These are phyloP conservation scores for Alosa alosa DNA, from an alignment of 2,113 vertebrate species.

Conservation along the genomic window DNA sequence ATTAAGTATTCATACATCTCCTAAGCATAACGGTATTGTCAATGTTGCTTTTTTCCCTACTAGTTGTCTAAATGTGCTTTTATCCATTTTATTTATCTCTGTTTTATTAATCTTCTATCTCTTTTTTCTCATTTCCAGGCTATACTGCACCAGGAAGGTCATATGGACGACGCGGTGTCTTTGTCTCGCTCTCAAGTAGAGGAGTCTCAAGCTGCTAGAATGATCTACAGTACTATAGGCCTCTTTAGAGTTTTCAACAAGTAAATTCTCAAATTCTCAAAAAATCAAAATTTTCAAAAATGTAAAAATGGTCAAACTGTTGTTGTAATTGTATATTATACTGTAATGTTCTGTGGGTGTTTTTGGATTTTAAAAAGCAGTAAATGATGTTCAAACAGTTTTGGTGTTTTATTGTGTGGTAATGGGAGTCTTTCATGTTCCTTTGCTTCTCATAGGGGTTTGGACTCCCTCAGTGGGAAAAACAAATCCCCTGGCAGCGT, in stretches of 20 bases:
- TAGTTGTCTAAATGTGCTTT: not conserved
- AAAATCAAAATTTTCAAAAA: not conserved
- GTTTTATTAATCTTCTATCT: too few species aligned
- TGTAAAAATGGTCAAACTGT: not conserved
- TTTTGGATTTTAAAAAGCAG: not conserved
- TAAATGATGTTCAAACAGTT: not conserved
- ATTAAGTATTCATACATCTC: not conserved
- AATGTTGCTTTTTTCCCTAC: not conserved
- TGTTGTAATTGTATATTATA: not conserved
- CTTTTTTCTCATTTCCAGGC: constrained; percentile 66
- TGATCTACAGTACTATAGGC: constrained; percentile 86
- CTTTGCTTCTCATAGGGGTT: constrained; percentile 64
- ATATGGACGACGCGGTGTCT: constrained; percentile 88
- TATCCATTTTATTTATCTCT: not conserved
- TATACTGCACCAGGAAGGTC: constrained; percentile 90
- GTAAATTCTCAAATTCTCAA: constrained; percentile 57
- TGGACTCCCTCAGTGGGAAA: constrained; percentile 85
- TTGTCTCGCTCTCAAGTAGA: constrained; percentile 86
- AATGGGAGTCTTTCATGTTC: not conserved
- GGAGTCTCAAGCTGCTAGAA: constrained; percentile 88
- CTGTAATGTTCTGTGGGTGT: not conserved
- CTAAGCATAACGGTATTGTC: too few species aligned
- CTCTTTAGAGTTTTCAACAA: constrained; percentile 90
- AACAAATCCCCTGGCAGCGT: constrained; percentile 69
- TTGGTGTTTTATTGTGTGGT: not conserved